Base-by-base conservation (phyloP, 2,888 invertebrate species). In the Lycophotia porphyrea region DNA sequence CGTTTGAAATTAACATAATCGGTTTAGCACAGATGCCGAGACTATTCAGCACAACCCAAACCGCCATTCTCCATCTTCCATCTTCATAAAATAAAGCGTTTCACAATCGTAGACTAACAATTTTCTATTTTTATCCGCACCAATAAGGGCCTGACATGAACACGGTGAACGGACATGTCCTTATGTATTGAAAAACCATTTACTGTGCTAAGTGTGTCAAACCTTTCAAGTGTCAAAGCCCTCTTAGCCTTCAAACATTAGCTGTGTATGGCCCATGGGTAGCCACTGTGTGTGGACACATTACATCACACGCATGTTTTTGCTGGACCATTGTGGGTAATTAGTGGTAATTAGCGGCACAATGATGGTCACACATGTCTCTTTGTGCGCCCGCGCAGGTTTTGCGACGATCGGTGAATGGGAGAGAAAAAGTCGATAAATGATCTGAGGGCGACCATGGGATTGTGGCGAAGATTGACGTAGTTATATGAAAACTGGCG, bases 351-450 rank as follows among this genome's bases (percentile, higher is more conserved):
- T 87, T 76, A 71, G 68, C 71, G 66, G 58, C 47, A 82, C 78
- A 88, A 88, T 86, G 84, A 84, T 82, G 84, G 80, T 67, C 83
- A 75, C 79, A 87, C 71, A 75, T 78, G 69, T 68, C 77, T 71
- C 58, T 79, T 82, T 86, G 79, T 86, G 80, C 61, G 76, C 63
- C n/a, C 13, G 78, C 72, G 80, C 74, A 65, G 70, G 76, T 77
- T 78, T 84, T 85, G 70, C 67, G 67, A 61, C 49, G 34, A 78
- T 73, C 70, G 52, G 60, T 85, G 85, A 87, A 87, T 88, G 68
- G 83, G 2, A n/a, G 49, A 70, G 49, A 88, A 82, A 84, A 86
- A 82, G 60, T 58, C 21, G 21, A 44, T 76, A 68, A 82, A 72
- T 80, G 42, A 74, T 82, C 47, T 27, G 36, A 69, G 73, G 66